These are phyloP conservation scores for Halictus rubicundus DNA, from an alignment of 1,140 invertebrate genomes.

Conservation along the genomic window DNA sequence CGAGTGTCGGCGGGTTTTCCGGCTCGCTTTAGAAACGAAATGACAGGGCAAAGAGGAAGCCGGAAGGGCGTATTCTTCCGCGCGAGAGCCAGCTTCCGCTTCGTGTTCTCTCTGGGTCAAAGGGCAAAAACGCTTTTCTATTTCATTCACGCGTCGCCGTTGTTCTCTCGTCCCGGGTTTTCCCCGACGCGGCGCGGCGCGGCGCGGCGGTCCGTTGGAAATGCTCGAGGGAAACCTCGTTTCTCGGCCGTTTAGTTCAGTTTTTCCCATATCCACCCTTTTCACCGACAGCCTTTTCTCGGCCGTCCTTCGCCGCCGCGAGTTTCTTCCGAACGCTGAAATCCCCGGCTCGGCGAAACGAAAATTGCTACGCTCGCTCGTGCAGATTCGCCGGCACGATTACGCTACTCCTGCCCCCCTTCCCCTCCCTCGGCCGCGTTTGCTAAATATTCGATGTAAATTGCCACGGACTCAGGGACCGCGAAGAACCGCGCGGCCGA, in stretches of 20 bases:
- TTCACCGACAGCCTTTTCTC: neutral
- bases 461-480: neutral
- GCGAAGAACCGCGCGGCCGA: neutral
- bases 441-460: neutral
- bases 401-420: neutral
- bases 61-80: neutral
- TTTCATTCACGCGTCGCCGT: neutral
- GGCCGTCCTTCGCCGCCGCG: neutral
- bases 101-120: neutral
- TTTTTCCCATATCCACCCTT: neutral
- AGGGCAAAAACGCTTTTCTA: neutral
- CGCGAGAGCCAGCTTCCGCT: neutral
- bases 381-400: neutral
- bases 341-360: neutral
- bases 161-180: neutral
- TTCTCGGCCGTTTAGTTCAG: neutral
- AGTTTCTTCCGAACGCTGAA: neutral
- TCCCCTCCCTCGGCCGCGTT: neutral
- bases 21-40: neutral
- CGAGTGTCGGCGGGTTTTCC: neutral
- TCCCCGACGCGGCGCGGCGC: too few species aligned
- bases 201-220: too few species aligned
- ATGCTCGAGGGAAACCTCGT: neutral
- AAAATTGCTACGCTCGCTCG: neutral
- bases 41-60: slow-evolving; percentile 3